Evolutionary conservation across 1,140 invertebrate species (phyloP).

Genomic region (Ganaspis sp.): DNA sequence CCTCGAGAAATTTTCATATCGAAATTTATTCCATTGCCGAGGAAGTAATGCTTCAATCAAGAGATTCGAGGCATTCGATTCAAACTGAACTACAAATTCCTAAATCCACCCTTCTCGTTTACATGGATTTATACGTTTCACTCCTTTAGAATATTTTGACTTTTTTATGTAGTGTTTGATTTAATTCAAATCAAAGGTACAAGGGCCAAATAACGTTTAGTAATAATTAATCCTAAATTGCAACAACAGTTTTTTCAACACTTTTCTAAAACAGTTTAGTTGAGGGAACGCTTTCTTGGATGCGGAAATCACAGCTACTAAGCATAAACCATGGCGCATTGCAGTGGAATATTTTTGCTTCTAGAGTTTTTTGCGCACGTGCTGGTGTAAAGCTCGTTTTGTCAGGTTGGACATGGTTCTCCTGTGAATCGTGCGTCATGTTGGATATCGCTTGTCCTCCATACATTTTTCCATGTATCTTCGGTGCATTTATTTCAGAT

Average conservation of each 20-base stretch:
- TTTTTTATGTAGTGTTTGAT: background rate
- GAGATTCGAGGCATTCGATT: slow-evolving; percentile 10
- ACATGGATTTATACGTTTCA: background rate
- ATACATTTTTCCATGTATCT: slow-evolving; percentile 26
- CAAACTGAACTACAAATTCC: background rate
- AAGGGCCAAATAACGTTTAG: too few relatives aligned
- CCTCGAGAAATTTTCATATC: slow-evolving; percentile 18
- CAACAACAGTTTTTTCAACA: too few relatives aligned
- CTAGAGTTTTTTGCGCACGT: background rate
- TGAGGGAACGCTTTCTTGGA: too few relatives aligned
- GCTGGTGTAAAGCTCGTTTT: background rate
- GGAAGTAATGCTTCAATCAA: slow-evolving; percentile 28
- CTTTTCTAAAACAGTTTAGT: too few relatives aligned
- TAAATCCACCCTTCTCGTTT: background rate
- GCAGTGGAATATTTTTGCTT: slow-evolving; percentile 7
- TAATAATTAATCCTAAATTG: background rate
- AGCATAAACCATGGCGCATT: background rate
- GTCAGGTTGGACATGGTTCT: slow-evolving; percentile 15
- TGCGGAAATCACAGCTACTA: background rate
- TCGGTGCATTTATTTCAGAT: slow-evolving; percentile 43
- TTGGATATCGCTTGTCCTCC: slow-evolving; percentile 1
- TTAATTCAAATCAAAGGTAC: too few relatives aligned
- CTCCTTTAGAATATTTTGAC: background rate
- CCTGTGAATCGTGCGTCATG: background rate
- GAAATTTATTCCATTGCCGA: slow-evolving; percentile 28